These are phyloP conservation scores for Icerya purchasi DNA, from an alignment of 2,888 invertebrate species.

Conservation along the genomic window DNA sequence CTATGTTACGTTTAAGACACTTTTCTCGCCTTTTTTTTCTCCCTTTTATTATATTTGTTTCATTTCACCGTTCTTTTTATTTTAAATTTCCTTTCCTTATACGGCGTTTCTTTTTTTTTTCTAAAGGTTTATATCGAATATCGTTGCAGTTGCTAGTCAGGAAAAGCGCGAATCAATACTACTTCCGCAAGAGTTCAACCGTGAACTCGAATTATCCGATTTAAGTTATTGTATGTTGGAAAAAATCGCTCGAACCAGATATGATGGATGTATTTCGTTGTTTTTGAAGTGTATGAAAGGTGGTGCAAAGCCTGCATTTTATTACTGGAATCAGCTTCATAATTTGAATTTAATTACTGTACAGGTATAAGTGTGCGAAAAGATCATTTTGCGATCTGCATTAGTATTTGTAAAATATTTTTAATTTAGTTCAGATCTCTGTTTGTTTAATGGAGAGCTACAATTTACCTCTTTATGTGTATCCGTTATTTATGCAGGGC, in stretches of 20 bases:
- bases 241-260: conserved; percentile 45
- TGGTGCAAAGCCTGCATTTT: conserved; percentile 7
- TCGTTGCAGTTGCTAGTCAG: conserved; percentile 51
- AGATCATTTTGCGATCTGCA: not conserved
- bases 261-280: conserved; percentile 44
- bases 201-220: conserved; percentile 24
- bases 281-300: conserved; percentile 35
- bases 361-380: not conserved
- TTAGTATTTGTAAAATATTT: no score
- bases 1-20: no score
- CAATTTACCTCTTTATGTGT: no score
- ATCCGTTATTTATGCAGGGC: no score
- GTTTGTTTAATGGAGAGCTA: no score
- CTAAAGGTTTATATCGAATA: no score
- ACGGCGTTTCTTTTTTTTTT: no score
- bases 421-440: no score
- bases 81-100: no score
- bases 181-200: conserved; percentile 26
- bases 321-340: conserved; percentile 9
- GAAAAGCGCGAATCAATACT: conserved; percentile 34
- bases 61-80: no score
- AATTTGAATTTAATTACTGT: conserved; percentile 1
- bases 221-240: conserved; percentile 51
- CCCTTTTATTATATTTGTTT: not conserved
- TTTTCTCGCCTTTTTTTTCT: conserved; percentile 9